Conservation (phyloP, 2,888 invertebrate genomes). For the Argyresthia albistria region DNA sequence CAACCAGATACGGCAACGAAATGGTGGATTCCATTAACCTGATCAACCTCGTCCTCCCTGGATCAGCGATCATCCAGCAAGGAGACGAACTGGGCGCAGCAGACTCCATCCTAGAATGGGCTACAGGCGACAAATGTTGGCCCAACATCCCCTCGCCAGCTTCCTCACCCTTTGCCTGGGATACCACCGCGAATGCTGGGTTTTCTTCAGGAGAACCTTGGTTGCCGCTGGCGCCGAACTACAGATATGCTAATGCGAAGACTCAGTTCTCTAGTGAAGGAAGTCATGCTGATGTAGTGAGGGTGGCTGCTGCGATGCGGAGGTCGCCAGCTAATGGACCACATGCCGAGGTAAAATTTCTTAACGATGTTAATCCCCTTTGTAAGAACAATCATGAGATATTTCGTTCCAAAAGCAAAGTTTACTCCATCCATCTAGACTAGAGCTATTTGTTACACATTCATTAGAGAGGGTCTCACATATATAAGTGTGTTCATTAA, state of each 20-base stretch:
- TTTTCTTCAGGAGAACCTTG: constrained; percentile 75
- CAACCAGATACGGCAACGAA: constrained; percentile 75
- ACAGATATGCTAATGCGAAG: constrained; percentile 74
- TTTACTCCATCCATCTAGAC: not conserved
- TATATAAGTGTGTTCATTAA: no score
- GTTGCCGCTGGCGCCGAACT: constrained; percentile 78
- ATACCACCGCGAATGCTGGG: constrained; percentile 52
- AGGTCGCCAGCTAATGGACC: constrained; percentile 56
- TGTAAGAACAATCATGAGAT: no score
- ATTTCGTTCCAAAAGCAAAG: not conserved
- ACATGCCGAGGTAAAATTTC: constrained; percentile 42
- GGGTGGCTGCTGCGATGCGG: constrained; percentile 46
- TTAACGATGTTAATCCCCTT: not conserved
- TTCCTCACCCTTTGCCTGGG: constrained; percentile 55
- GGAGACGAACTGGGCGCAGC: constrained; percentile 81
- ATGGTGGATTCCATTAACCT: constrained; percentile 80
- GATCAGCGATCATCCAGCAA: constrained; percentile 83
- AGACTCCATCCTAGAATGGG: constrained; percentile 63
- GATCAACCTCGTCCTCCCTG: constrained; percentile 79
- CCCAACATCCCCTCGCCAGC: constrained; percentile 38
- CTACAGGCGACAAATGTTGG: constrained; percentile 59
- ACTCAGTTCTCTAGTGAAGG: constrained; percentile 57
- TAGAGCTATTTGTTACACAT: no score
- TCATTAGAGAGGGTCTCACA: no score
- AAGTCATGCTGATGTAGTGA: constrained; percentile 60